phyloP scores from a whole-genome alignment of 2,113 vertebrate species.

The Carollia perspicillata region DNA sequence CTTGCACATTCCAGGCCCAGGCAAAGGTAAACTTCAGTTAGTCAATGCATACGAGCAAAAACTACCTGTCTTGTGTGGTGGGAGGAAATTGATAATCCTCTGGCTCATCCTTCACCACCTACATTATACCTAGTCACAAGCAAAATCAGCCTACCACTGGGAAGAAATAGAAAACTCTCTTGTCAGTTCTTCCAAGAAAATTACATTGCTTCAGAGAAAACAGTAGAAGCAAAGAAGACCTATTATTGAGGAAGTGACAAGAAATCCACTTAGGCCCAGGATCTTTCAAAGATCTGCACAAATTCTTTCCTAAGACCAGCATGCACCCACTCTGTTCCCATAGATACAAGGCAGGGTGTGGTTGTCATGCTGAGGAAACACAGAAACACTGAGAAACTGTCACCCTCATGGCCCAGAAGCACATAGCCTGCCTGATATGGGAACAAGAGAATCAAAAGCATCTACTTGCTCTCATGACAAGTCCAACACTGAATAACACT shows the following conservation, averaged over 20 bases:
- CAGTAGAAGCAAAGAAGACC: not conserved
- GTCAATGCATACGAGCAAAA: not conserved
- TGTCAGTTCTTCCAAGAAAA: not conserved
- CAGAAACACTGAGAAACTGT: not conserved
- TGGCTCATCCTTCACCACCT: not conserved
- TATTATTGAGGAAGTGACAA: not conserved
- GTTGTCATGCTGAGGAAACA: not conserved
- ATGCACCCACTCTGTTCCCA: not conserved
- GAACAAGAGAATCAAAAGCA: not conserved
- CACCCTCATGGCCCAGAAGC: not conserved
- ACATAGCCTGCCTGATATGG: not conserved
- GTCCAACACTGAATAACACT: not conserved
- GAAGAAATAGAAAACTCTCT: not conserved
- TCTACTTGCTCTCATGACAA: not conserved
- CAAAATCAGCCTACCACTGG: not conserved
- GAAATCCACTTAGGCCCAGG: not conserved
- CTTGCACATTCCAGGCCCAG: too few relatives aligned
- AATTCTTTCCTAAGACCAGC: not conserved
- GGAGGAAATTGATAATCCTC: not conserved
- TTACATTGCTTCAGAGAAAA: not conserved
- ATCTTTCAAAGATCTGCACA: not conserved
- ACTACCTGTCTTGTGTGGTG: not conserved
- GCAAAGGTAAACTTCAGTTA: not conserved
- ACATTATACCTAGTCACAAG: not conserved
- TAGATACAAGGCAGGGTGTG: not conserved